Conservation (phyloP, 2,113 vertebrate species). For the Pedionomus torquatus region DNA sequence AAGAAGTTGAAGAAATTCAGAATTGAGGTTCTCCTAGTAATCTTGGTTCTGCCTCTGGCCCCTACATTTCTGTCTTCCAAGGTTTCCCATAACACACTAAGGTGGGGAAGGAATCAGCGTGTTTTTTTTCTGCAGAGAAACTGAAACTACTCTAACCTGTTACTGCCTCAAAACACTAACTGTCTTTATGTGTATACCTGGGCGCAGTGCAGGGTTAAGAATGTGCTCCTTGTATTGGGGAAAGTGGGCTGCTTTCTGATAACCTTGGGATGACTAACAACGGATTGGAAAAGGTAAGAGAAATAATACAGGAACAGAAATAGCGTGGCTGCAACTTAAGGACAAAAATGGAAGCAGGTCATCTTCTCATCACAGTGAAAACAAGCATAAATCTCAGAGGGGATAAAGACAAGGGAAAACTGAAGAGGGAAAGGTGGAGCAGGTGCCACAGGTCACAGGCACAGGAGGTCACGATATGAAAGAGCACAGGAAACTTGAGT, state of each 20-base stretch:
- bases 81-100: background rate
- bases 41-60: background rate
- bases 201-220: background rate
- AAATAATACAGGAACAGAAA: background rate
- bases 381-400: background rate
- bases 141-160: background rate
- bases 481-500: background rate
- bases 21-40: background rate
- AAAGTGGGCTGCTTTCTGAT: background rate
- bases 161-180: background rate
- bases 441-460: background rate
- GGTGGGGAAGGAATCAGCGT: background rate
- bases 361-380: background rate
- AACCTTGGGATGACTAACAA: background rate
- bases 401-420: background rate
- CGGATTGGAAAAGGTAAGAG: background rate
- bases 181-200: background rate
- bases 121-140: background rate
- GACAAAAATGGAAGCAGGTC: background rate
- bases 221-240: background rate
- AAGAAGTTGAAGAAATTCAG: background rate
- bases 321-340: background rate
- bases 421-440: background rate
- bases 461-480: background rate
- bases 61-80: background rate